Conservation (phyloP, 2,113 vertebrate genomes). For the Bufo bufo region DNA sequence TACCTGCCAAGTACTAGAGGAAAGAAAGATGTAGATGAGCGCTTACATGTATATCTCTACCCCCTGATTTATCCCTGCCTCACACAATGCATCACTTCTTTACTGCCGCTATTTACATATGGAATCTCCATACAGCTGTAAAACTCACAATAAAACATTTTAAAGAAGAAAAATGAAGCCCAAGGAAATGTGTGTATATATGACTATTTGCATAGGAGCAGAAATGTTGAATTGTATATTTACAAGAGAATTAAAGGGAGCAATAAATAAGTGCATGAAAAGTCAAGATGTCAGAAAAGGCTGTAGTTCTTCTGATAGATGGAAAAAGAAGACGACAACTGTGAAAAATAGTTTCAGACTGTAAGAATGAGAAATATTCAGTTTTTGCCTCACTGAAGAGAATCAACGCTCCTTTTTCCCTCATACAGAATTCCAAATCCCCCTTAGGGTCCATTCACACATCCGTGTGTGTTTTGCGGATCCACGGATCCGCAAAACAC, state of each 20-base stretch:
- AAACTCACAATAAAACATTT: conserved; percentile 6
- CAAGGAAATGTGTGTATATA: neutral
- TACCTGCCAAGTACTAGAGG: conserved; percentile 9
- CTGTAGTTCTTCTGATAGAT: neutral
- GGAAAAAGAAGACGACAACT: neutral
- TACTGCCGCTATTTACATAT: conserved; percentile 23
- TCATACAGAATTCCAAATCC: neutral
- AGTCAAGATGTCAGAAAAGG: neutral
- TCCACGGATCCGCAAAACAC: no score
- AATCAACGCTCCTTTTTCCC: neutral
- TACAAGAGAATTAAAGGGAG: conserved; percentile 6
- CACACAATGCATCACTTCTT: conserved; percentile 10
- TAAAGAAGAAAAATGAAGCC: conserved; percentile 19
- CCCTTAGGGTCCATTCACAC: no score
- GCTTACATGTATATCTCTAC: neutral
- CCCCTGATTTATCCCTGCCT: neutral
- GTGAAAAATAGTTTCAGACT: neutral
- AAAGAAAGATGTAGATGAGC: neutral
- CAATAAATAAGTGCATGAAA: neutral
- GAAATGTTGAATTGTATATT: neutral
- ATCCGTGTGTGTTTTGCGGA: no score
- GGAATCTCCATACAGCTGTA: conserved; percentile 15
- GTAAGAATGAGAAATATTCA: neutral
- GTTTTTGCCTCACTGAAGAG: neutral
- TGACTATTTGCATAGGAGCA: conserved; percentile 6